Evolutionary conservation across 2,888 invertebrate species (phyloP), one percentile per base, ranked within the genome.

Genomic region (Vesta saturnalis): DNA sequence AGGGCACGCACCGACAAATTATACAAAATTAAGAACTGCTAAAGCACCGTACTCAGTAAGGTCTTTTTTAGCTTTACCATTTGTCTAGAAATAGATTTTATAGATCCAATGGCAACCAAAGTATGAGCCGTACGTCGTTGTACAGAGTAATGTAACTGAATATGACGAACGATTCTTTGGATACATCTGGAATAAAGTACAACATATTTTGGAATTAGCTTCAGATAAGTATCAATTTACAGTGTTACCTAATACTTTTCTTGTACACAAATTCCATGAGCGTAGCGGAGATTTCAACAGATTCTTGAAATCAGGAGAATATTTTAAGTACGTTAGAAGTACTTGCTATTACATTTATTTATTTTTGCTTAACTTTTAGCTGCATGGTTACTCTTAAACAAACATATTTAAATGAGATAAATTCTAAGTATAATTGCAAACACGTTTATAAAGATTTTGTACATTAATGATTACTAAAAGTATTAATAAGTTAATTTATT

Each of bases 131-230:
- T 97, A 96, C 79, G 86, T 96, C 52, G 93, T 96, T 0, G 92
- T 94, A 0, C 87, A 89, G 60, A 89, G 89, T 67, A 87, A 90
- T 19, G 90, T 92, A 10, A 93, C 94, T 0, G 86, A 87, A 73
- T 97, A 94, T 80, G 96, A 97, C 81, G 89, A 91, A 3, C 85
- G 95, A 63, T 97, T 96, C 85, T 91, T 95, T 39, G 96, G 96
- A n/a, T 97, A 96, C 80, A 96, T 96, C 0, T 96, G 96, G 96
- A 96, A 96, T 83, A 96, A 96, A 89, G 95, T 95, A 23, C 94
- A 95, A 0, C 95, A 95, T 80, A 91, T 94, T 69, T 92, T 93
- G 82, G 92, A 94, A 81, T 85, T 96, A 52, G 91, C 93, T 72
- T 94, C 94, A 19, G 89, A 90, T 78, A 92, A 92, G 2, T 88